A percentile compares a stretch with the other conserved stretches of the same genome.
phyloP scores from a whole-genome alignment of 2,888 invertebrate genomes.

The Calameuta idolon region DNA sequence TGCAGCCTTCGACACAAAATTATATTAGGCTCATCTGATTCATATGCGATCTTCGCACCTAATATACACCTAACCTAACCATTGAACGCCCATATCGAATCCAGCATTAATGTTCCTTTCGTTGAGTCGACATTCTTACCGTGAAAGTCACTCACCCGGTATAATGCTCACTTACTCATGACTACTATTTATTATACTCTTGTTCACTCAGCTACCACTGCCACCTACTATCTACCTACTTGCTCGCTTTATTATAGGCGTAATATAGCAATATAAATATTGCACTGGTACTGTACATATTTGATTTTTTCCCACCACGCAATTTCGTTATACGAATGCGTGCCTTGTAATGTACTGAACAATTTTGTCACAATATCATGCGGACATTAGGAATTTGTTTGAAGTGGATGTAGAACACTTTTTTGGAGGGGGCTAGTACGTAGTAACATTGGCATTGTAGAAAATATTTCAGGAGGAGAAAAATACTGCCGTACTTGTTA shows the following conservation, averaged over 20 bases:
- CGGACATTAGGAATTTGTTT: neutral
- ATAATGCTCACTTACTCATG: slow-evolving; percentile 27
- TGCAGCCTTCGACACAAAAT: neutral
- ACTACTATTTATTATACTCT: slow-evolving; percentile 15
- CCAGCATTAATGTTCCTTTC: slow-evolving; percentile 2
- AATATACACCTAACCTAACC: neutral
- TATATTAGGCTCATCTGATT: neutral
- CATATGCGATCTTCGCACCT: neutral
- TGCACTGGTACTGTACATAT: slow-evolving; percentile 2
- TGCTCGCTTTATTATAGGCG: neutral
- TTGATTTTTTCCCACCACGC: slow-evolving; percentile 28
- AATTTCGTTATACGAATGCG: slow-evolving; percentile 32
- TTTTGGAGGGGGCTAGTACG: neutral
- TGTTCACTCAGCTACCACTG: slow-evolving; percentile 8
- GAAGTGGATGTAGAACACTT: neutral
- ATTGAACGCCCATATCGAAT: neutral
- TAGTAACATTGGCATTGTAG: neutral
- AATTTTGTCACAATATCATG: neutral
- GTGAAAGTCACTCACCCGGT: slow-evolving; percentile 51
- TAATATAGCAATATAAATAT: neutral
- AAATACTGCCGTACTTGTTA: neutral
- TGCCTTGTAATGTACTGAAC: neutral
- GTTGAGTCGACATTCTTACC: slow-evolving; percentile 44
- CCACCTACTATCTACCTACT: neutral
- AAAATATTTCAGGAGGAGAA: neutral